phyloP scores from a whole-genome alignment of 2,113 vertebrate genomes.

The Sorex araneus region DNA sequence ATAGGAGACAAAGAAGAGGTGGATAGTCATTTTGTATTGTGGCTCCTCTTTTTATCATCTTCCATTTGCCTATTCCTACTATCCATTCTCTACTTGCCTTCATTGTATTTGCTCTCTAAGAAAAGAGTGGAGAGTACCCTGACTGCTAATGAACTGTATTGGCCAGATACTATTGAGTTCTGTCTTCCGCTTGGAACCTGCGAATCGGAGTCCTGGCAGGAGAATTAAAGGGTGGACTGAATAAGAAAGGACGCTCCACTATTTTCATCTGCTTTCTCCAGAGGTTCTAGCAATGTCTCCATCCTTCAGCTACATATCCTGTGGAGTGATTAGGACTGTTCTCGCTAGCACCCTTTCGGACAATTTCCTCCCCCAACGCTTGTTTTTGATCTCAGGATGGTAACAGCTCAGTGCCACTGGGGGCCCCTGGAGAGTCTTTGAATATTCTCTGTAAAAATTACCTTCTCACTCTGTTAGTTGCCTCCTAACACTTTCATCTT shows the following conservation, averaged over 20 bases:
- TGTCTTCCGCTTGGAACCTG: neutral
- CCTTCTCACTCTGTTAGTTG: neutral
- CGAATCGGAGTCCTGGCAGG: neutral
- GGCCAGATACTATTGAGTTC: neutral
- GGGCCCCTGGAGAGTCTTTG: neutral
- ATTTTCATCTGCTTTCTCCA: neutral
- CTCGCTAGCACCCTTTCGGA: neutral
- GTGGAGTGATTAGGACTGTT: neutral
- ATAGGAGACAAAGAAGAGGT: neutral
- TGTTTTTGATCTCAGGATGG: neutral
- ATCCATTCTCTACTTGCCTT: neutral
- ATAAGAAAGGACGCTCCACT: neutral
- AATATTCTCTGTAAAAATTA: neutral
- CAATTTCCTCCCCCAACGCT: neutral
- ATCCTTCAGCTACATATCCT: neutral
- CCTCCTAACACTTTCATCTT: conserved; percentile 20
- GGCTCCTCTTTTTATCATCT: neutral
- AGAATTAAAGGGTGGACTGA: neutral
- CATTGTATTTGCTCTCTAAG: neutral
- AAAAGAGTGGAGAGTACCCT: neutral
- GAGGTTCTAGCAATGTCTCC: neutral
- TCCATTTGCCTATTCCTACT: neutral
- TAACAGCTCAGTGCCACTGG: neutral
- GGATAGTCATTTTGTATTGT: neutral
- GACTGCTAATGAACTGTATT: neutral